A percentile compares a stretch with the other conserved stretches of the same genome.
Conservation (phyloP, 2,797 vertebrate genomes). For the Eulemur coronatus region DNA sequence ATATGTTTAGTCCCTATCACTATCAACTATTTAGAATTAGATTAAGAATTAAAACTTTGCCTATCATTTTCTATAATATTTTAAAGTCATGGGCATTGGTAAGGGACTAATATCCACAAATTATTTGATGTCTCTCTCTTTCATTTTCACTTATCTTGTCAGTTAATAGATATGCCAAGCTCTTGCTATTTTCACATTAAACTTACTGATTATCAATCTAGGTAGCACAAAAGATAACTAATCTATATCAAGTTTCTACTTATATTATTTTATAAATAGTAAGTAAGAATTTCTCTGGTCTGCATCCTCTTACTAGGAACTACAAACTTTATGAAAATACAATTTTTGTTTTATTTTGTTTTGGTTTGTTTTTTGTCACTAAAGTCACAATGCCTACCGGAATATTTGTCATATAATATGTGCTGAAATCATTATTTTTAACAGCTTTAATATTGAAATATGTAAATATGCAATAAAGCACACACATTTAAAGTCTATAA, state of each 20-base stretch:
- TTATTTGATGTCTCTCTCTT: neutral
- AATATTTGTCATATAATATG: neutral
- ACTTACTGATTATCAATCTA: neutral
- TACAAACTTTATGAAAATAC: neutral
- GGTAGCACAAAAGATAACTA: neutral
- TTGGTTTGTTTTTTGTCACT: neutral
- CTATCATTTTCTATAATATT: slow-evolving; percentile 48
- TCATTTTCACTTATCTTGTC: neutral
- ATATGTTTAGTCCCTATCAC: neutral
- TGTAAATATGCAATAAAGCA: neutral
- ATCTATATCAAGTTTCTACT: neutral
- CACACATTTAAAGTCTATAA: neutral
- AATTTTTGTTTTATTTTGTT: neutral
- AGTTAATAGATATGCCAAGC: neutral
- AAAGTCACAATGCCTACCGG: neutral
- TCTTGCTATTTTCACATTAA: neutral
- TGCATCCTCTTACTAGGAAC: neutral
- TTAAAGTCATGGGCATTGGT: neutral
- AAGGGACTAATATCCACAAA: slow-evolving; percentile 49
- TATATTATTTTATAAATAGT: neutral
- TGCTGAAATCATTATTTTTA: neutral
- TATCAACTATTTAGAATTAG: slow-evolving; percentile 4
- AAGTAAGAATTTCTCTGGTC: neutral
- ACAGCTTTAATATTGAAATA: neutral
- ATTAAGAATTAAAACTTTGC: slow-evolving; percentile 46